Base-by-base conservation (phyloP, 1,140 invertebrate species). In the Gonatopus flavifemur region DNA sequence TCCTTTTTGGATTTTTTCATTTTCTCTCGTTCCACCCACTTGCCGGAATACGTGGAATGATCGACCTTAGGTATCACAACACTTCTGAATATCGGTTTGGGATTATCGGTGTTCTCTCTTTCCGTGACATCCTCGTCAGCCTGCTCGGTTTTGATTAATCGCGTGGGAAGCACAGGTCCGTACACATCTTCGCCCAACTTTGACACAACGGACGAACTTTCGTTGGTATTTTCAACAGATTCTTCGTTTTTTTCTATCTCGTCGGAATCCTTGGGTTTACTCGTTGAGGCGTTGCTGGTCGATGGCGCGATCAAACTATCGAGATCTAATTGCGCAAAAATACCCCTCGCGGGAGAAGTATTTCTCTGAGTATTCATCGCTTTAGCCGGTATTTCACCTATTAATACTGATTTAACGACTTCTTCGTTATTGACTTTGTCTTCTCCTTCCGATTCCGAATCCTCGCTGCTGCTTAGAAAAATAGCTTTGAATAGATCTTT, bases 311-410 rank as follows among this genome's bases (percentile, higher is more conserved):
- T 75, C 1, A 85, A 56, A 62, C 73, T 76, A 52, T 86, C 84
- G 10, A 88, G 80, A 73, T 88, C 85, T 18, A 91, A 71, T 51
- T 88, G 85, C 0, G 87, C 86, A 62, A 91, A 91, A 42, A 90
- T 87, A 2, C 87, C 88, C 49, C 84, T 78, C 1, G 86, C 83
- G 1, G 86, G 86, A 4, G 86, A 88, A 8, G 72, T 80, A 47
- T 88, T 89, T 41, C 85, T 79, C 53, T 84, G 71, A 1, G 78
- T 37, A 65, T 83, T 84, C 13, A 72, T 5, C n/a, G 52, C 59
- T 4, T 71, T 64, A 1, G 50, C 55, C 2, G 72, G 55, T 28
- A 59, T 46, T 39, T 74, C 65, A 8, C 72, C 69, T 31, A 76
- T 69, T 7, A 78, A 49, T 38, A 59, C 64, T 3, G 65, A 67